Evolutionary conservation across 2,113 vertebrate genomes (phyloP), one percentile per base, ranked within the genome.

Genomic region (Rhinolophus ferrumequinum): DNA sequence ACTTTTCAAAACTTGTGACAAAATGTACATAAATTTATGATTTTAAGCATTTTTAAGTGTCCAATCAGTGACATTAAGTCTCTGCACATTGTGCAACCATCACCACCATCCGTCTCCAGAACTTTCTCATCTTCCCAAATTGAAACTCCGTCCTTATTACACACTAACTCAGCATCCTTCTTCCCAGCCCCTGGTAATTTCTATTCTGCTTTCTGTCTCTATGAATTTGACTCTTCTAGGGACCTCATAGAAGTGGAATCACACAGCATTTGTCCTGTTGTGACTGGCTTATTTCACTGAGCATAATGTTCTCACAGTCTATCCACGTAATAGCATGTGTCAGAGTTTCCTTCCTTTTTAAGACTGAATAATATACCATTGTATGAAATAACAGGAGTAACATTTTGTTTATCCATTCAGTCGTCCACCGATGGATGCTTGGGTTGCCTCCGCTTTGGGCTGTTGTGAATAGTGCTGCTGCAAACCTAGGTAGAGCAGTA

Each of bases 311-410:
- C 44, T 70, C n/a, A 9, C n/a, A 44, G 41, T 50, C 41, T 41
- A 5, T 54, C 9, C 10, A 14, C 21, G 62, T 12, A 0, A 28
- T 13, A 15, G 13, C 67, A 5, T 11, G 47, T 41, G 83, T 92
- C 88, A 73, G 73, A 35, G 7, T 77, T 22, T 26, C 87, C 12
- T n/a, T 60, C 35, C 73, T 60, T 35, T 54, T 24, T 14, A 9
- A 62, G 13, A 26, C 66, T 12, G 76, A 30, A 8, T n/a, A 47
- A 28, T 3, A 15, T 26, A 22, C n/a, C 22, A 5, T 9, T 0
- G 0, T 22, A 3, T 24, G 60, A 50, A 22, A 5, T 24, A 30
- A 52, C 67, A 3, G 0, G 4, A 50, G 8, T 7, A 3, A 6
- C 56, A 2, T 54, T 52, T 16, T 18, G 15, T 5, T 5, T 22